Percentiles rank a stretch among this genome's conserved stretches.
Conservation (phyloP, 2,113 vertebrate species). For the Dromaius novaehollandiae region DNA sequence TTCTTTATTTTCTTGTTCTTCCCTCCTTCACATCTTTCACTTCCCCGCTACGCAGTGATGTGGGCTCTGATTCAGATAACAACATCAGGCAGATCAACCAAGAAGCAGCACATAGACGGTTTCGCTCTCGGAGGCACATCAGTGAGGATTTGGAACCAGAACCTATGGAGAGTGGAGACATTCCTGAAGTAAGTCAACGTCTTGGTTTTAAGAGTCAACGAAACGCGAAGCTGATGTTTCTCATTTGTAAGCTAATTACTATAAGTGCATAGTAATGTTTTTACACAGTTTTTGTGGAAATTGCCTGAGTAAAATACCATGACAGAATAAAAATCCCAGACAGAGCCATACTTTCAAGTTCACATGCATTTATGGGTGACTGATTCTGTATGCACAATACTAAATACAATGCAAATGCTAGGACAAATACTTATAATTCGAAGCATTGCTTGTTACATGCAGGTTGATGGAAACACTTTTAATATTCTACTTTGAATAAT, state of each 20-base stretch:
- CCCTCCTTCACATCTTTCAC: accelerated
- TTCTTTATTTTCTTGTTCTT: background rate
- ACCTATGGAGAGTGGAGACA: conserved; percentile 83
- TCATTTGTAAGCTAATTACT: background rate
- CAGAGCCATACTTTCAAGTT: background rate
- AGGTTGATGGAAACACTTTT: background rate
- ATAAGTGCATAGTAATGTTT: accelerated
- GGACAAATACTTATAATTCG: background rate
- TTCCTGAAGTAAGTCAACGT: conserved; percentile 82
- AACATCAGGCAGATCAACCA: conserved; percentile 94
- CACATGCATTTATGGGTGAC: background rate
- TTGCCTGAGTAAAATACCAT: background rate
- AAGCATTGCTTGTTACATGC: background rate
- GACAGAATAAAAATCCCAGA: background rate
- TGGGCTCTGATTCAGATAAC: conserved; percentile 91
- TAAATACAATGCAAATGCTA: background rate
- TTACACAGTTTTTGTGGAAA: background rate
- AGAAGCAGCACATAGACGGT: conserved; percentile 93
- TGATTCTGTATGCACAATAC: accelerated
- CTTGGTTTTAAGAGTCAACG: background rate
- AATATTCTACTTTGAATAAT: background rate
- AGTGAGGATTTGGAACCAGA: conserved; percentile 96
- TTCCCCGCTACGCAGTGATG: conserved; percentile 75
- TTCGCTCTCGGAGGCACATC: conserved; percentile 94
- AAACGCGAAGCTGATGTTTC: background rate